Evolutionary conservation across 2,797 vertebrate species (phyloP).

Genomic region (Mus spretus): DNA sequence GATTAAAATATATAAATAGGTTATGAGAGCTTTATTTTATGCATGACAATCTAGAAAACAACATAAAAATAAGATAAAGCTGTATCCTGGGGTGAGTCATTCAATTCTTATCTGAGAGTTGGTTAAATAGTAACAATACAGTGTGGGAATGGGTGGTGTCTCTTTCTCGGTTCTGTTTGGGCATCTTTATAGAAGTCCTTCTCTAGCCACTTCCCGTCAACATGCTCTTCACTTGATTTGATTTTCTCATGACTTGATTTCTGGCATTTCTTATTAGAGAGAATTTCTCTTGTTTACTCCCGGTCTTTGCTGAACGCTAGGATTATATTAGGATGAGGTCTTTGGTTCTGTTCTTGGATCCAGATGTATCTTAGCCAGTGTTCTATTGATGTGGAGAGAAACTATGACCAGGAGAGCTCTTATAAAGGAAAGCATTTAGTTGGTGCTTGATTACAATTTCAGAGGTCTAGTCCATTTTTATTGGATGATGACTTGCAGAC

Average conservation of each 20-base stretch:
- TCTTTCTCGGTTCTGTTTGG: constrained; percentile 19
- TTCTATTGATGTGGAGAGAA: neutral
- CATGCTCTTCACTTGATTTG: neutral
- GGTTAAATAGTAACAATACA: neutral
- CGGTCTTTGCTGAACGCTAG: neutral
- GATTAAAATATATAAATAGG: neutral
- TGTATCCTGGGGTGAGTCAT: neutral
- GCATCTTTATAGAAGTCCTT: neutral
- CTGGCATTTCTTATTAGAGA: neutral
- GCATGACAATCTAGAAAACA: neutral
- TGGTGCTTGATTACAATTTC: neutral
- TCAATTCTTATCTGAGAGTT: neutral
- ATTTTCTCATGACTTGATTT: neutral
- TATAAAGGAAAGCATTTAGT: neutral
- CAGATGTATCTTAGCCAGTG: neutral
- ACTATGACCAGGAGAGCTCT: too few species aligned
- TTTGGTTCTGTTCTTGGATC: neutral
- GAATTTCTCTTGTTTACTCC: neutral
- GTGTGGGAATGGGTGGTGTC: neutral
- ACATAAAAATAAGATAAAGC: neutral
- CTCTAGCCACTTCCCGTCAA: neutral
- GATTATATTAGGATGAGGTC: neutral
- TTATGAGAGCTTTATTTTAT: neutral
- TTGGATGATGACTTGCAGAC: neutral
- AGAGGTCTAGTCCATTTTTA: neutral